phyloP scores from a whole-genome alignment of 2,888 invertebrate genomes.

The Arctia plantaginis region DNA sequence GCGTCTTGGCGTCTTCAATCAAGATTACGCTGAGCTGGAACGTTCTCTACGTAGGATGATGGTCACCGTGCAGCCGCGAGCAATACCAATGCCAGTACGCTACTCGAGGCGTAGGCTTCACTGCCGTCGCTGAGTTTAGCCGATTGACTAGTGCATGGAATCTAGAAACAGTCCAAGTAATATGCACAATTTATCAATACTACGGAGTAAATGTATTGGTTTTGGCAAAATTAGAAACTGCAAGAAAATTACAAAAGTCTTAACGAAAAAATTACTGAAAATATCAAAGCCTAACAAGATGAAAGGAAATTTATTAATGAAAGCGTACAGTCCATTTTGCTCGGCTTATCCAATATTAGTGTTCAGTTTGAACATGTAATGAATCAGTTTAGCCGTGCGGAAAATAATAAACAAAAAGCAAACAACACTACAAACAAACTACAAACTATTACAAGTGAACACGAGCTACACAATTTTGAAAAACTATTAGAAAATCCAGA shows the following conservation, averaged over 20 bases:
- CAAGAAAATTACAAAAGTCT: constrained; percentile 23
- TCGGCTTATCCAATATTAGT: constrained; percentile 27
- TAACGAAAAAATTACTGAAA: constrained; percentile 26
- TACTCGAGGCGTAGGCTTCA: constrained; percentile 7
- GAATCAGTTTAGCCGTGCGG: constrained; percentile 21
- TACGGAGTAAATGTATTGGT: constrained; percentile 17
- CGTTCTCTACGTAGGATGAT: not conserved
- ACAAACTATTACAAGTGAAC: constrained; percentile 18
- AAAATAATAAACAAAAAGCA: constrained; percentile 20
- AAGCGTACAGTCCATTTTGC: constrained; percentile 29
- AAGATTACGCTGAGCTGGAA: not conserved
- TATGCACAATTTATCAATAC: constrained; percentile 7
- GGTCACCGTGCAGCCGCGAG: not conserved
- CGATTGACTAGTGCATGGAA: not conserved
- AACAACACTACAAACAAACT: too few relatives aligned
- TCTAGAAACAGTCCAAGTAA: not conserved
- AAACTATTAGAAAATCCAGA: constrained; percentile 19
- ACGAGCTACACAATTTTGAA: constrained; percentile 24
- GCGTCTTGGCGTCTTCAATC: constrained; percentile 9
- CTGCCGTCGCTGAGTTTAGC: constrained; percentile 6
- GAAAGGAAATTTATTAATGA: constrained; percentile 22
- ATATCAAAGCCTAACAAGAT: constrained; percentile 27
- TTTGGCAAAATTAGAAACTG: constrained; percentile 22
- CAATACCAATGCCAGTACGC: constrained; percentile 3
- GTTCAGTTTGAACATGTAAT: constrained; percentile 28